Evolutionary conservation across 1,140 invertebrate species (phyloP), one percentile per base, ranked within the genome.

Genomic region (Drepana arcuata): DNA sequence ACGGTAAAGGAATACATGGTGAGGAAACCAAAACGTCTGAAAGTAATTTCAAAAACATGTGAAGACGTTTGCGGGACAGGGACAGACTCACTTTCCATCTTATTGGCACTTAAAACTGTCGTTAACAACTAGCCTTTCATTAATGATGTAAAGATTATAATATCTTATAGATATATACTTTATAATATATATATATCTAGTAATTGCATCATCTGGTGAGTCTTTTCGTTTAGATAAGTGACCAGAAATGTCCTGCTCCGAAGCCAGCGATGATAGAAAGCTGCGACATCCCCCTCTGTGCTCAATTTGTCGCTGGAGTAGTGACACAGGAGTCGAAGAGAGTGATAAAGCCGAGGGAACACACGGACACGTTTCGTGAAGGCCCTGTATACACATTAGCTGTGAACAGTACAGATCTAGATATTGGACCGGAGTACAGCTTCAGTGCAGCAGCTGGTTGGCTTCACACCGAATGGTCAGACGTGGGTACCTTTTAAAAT

Each of bases 391-490:
- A 75, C 33, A 72, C 70, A 1, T 53, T 82, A 0, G 37, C 68
- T 13, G 63, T 75, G 1, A 73, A 82, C 26, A 56, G 54, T 12
- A 57, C 65, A 0, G 65, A 74, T 7, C 34, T 51, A 4, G 66
- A 73, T 41, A 40, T 79, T 7, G 73, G 73, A 15, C 74, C 73
- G 0, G 69, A 69, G 34, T 82, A 82, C 15, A 69, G 48, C 26
- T 67, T 71, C 34, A 69, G 58, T 48, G 47, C 63, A 11, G 51
- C 54, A 11, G 54, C 53, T 21, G 65, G 69, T 9, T 81, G 73
- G 72, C 56, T 75, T 10, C 66, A 54, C 12, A 71, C 74, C 1
- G 71, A 79, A 23, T 82, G 78, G 78, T 78, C 73, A 9, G 71
- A 79, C 60, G 78, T 79, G 52, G 44, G 43, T 47, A 28, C 4